Percentiles rank a stretch among this genome's conserved stretches.
These are phyloP conservation scores for Prionace glauca DNA, from an alignment of 2,797 vertebrate species.

Conservation along the genomic window DNA sequence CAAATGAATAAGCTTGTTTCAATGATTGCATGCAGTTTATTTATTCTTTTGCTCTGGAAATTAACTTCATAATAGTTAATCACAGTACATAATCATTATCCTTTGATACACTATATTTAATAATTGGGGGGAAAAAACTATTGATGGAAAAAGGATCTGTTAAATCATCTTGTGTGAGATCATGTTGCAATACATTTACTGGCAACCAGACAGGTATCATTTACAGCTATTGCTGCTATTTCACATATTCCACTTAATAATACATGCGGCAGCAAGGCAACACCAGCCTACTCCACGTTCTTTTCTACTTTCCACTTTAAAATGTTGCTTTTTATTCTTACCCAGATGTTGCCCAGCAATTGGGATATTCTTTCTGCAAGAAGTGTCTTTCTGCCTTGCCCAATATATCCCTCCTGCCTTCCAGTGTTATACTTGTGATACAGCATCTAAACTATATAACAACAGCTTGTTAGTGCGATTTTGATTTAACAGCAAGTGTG, in stretches of 20 bases:
- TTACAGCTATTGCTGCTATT: not conserved
- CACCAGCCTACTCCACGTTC: not conserved
- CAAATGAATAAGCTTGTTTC: not conserved
- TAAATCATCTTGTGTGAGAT: not conserved
- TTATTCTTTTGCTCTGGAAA: not conserved
- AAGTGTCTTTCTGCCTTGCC: not conserved
- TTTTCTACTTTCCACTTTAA: not conserved
- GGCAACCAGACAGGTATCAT: not conserved
- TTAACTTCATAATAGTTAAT: not conserved
- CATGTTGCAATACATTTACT: not conserved
- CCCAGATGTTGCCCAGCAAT: not conserved
- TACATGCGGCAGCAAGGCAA: not conserved
- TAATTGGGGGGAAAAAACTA: not conserved
- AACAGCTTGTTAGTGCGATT: not conserved
- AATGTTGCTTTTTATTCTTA: not conserved
- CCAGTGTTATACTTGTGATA: not conserved
- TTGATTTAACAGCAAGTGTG: not conserved
- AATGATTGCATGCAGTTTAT: not conserved
- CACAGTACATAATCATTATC: not conserved
- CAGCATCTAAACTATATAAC: not conserved
- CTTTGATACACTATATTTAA: not conserved
- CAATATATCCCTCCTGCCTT: not conserved
- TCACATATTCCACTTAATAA: not conserved
- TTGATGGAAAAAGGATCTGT: not conserved
- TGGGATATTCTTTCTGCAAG: not conserved